Evolutionary conservation across 1,140 invertebrate species (phyloP), one percentile per base, ranked within the genome.

Genomic region (Thaumetopoea pityocampa): DNA sequence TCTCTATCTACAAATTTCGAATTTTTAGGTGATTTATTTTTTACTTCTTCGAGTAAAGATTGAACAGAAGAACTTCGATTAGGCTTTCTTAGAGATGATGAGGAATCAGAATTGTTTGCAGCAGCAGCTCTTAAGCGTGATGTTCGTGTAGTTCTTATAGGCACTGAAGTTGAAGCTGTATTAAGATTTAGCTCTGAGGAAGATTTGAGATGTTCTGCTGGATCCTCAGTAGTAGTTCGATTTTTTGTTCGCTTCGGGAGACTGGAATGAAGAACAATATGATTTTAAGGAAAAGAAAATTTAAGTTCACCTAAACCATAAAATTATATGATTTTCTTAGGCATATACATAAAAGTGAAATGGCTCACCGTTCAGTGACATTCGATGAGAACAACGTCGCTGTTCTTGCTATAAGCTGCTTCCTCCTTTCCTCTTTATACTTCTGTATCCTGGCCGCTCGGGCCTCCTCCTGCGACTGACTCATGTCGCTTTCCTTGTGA

Each of bases 71-170:
- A 77, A 49, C 80, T 85, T 66, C 78, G 67, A 32, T 66, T 76
- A 33, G 66, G 55, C 50, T 78, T 85, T 45, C 67, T 73, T 27
- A 60, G 63, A 32, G 51, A 70, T 9, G 61, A 60, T 26, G 47
- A 74, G 38, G 38, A 47, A 42, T 79, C 73, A 7, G 68, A 61
- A 27, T 73, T 63, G 16, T 56, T 71, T 6, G 70, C 70, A 34
- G 89, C 90, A 26, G 90, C 90, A 41, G 90, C 90, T 57, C 90
- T 85, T 34, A 93, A 77, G 49, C 90, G 87, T 36, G 91, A 92
- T n/a, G 91, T 87, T 65, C 90, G 87, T 16, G 91, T 93, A 30
- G 90, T 90, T 68, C 91, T 87, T 61, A 90, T 89, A 64, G 79
- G 73, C 65, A 77, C 67, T 47, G 79, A 72, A 53, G 72, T 63